A percentile compares a stretch with the other conserved stretches of the same genome.
Conservation (phyloP, 2,888 invertebrate species). For the Phoenoteleia sp. region DNA sequence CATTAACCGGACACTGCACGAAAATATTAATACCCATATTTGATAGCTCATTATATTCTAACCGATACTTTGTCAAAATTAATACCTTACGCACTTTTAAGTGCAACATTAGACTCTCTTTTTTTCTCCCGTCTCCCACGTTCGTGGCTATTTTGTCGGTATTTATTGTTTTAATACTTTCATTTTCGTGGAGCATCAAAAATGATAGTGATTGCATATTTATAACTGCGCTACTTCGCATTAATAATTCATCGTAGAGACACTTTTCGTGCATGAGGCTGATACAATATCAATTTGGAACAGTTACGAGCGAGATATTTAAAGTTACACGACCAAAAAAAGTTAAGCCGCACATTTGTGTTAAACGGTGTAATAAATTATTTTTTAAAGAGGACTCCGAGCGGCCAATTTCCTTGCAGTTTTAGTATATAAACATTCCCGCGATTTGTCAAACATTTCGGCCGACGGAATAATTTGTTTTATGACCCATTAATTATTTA, state of each 20-base stretch:
- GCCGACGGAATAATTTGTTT: neutral
- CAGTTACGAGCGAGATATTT: constrained; percentile 44
- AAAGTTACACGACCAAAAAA: constrained; percentile 36
- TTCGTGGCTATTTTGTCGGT: neutral
- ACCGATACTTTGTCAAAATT: constrained; percentile 66
- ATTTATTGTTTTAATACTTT: constrained; percentile 47
- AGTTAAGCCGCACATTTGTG: constrained; percentile 40
- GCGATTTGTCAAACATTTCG: neutral
- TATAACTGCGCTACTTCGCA: constrained; percentile 32
- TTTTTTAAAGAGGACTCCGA: constrained; percentile 45
- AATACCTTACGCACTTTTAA: constrained; percentile 51
- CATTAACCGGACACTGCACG: constrained; percentile 37
- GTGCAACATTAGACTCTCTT: constrained; percentile 49
- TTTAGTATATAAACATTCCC: constrained; percentile 15
- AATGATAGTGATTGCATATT: constrained; percentile 53
- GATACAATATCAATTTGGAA: constrained; percentile 53
- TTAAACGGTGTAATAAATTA: constrained; percentile 62
- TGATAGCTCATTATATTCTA: constrained; percentile 62
- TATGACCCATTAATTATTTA: too few relatives aligned
- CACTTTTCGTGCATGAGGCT: constrained; percentile 18
- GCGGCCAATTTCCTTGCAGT: constrained; percentile 4
- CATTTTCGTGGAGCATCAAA: constrained; percentile 17
- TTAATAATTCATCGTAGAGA: constrained; percentile 55
- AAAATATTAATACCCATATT: constrained; percentile 63
- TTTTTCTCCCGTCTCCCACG: neutral